Conservation (phyloP, 2,113 vertebrate genomes). For the Jacana jacana region DNA sequence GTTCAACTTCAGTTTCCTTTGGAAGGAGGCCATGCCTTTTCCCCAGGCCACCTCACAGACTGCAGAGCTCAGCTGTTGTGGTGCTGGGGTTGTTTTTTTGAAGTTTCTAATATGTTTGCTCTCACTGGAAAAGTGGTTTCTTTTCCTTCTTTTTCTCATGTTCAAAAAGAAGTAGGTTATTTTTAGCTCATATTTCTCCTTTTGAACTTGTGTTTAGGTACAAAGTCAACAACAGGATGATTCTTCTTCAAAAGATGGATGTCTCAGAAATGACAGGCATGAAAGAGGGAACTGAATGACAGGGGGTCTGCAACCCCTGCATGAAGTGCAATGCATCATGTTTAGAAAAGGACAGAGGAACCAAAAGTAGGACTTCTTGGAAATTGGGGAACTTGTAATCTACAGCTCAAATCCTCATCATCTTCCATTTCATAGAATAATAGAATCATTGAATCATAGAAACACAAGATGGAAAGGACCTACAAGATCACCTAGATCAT, state of each 20-base stretch:
- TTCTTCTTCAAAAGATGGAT: neutral
- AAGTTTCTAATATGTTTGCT: neutral
- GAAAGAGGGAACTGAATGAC: neutral
- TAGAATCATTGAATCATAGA: no score
- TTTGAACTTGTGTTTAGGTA: neutral
- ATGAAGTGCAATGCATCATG: neutral
- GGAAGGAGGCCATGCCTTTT: constrained; percentile 17
- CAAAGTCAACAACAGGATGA: neutral
- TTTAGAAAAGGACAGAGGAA: neutral
- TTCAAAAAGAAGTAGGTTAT: constrained; percentile 22
- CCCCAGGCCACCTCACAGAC: neutral
- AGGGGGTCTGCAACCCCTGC: neutral
- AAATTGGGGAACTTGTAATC: neutral
- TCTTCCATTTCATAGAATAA: no score
- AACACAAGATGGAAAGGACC: no score
- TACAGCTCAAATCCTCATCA: neutral
- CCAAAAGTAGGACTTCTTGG: neutral
- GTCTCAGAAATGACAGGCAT: neutral
- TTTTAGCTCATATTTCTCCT: constrained; percentile 11
- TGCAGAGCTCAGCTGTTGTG: constrained; percentile 60
- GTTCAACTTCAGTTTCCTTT: neutral
- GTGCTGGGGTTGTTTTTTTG: neutral
- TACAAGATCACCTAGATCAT: no score
- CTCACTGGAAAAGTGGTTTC: neutral
- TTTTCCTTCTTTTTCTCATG: constrained; percentile 11